Conservation (phyloP, 2,797 vertebrate genomes). For the Xenops minutus region DNA sequence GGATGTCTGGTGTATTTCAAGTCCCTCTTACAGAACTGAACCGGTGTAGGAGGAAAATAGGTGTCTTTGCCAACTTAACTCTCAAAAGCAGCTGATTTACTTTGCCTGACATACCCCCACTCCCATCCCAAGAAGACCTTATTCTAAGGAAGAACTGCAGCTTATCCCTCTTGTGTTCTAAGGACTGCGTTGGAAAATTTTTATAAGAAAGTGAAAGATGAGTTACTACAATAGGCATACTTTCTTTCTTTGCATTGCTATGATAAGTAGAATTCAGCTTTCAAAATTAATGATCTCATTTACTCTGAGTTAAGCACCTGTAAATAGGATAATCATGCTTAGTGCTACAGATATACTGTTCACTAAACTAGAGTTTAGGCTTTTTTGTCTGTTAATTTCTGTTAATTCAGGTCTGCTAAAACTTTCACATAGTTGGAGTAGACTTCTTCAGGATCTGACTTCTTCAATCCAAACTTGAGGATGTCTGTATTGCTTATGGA, state of each 20-base stretch:
- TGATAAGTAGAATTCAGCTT: background rate
- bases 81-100: background rate
- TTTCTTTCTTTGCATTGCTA: background rate
- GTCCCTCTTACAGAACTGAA: background rate
- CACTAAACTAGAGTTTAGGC: background rate
- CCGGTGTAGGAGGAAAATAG: background rate
- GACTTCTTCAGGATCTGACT: background rate
- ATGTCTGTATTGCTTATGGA: background rate
- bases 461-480: fast-evolving
- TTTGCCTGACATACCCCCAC: background rate
- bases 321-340: background rate
- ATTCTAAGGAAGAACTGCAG: background rate
- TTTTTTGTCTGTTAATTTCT: background rate
- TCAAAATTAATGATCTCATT: background rate
- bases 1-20: background rate
- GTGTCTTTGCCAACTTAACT: background rate
- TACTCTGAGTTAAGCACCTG: background rate
- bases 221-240: fast-evolving
- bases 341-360: background rate
- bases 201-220: background rate
- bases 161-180: background rate
- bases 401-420: background rate
- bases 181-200: background rate
- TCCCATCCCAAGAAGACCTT: background rate
- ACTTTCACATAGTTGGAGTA: background rate